phyloP scores from a whole-genome alignment of 2,113 vertebrate species.

The Silurus asotus region DNA sequence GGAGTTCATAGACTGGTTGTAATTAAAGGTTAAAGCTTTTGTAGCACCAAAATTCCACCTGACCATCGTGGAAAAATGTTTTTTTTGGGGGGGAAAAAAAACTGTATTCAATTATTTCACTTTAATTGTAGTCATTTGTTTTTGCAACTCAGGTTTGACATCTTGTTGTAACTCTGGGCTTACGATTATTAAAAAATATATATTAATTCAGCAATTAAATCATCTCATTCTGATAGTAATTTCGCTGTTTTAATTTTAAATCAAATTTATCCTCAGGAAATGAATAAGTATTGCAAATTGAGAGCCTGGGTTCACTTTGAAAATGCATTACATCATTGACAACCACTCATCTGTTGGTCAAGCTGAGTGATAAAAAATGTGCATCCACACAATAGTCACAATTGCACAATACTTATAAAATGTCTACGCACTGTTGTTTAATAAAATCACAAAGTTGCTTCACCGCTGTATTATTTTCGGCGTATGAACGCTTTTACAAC shows the following conservation, averaged over 20 bases:
- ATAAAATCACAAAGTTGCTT: no score
- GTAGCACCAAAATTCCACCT: background rate
- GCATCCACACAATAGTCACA: no score
- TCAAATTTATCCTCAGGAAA: background rate
- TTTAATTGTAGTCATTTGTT: background rate
- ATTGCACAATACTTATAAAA: no score
- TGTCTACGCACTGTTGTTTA: no score
- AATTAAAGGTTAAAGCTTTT: background rate
- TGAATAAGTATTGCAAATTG: background rate
- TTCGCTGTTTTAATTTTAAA: background rate
- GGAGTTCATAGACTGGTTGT: background rate
- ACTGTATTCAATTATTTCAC: background rate
- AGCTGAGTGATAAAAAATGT: no score
- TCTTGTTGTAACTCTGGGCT: background rate
- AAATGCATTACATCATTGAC: no score
- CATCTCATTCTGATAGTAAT: background rate
- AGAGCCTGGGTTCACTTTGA: no score
- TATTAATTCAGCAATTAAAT: background rate
- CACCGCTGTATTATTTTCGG: no score
- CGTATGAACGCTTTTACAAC: no score
- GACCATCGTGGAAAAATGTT: background rate
- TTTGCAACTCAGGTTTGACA: background rate
- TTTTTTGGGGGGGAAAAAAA: no score
- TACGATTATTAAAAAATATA: background rate
- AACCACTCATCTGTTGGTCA: no score